Evolutionary conservation across 2,888 invertebrate species (phyloP).

Genomic region (Drosophila testacea): DNA sequence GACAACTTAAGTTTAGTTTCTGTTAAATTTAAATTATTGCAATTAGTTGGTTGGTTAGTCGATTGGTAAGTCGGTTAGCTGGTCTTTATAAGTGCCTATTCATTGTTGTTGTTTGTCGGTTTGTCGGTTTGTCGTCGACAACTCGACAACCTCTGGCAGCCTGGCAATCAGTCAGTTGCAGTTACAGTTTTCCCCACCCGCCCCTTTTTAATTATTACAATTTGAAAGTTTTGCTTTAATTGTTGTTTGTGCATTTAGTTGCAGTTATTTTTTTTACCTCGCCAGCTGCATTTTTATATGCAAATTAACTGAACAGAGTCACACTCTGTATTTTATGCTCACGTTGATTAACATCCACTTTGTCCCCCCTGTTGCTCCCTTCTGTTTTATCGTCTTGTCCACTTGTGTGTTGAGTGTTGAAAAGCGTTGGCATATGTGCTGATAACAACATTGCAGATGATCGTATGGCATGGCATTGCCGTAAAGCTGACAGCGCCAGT

Average conservation of each 20-base stretch:
- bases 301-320: conserved; percentile 57
- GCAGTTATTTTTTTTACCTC: conserved; percentile 37
- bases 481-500: conserved; percentile 27
- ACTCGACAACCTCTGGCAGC: conserved; percentile 26
- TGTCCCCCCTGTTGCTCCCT: neutral
- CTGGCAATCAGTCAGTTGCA: conserved; percentile 19
- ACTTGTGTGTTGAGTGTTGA: conserved; percentile 49
- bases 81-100: conserved; percentile 31
- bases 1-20: conserved; percentile 40
- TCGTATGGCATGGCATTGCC: conserved; percentile 28
- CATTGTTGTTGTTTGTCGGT: conserved; percentile 28
- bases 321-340: conserved; percentile 27
- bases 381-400: conserved; percentile 25
- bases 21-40: conserved; percentile 70
- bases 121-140: neutral
- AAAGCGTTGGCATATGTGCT: conserved; percentile 53
- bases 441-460: conserved; percentile 37
- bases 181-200: conserved; percentile 15
- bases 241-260: conserved; percentile 50
- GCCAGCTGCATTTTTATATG: conserved; percentile 64
- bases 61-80: conserved; percentile 24
- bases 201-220: conserved; percentile 48
- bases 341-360: conserved; percentile 54
- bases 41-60: conserved; percentile 53
- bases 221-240: conserved; percentile 65